Evolutionary conservation across 1,140 invertebrate species (phyloP), one percentile per base, ranked within the genome.

Genomic region (Apis dorsata): DNA sequence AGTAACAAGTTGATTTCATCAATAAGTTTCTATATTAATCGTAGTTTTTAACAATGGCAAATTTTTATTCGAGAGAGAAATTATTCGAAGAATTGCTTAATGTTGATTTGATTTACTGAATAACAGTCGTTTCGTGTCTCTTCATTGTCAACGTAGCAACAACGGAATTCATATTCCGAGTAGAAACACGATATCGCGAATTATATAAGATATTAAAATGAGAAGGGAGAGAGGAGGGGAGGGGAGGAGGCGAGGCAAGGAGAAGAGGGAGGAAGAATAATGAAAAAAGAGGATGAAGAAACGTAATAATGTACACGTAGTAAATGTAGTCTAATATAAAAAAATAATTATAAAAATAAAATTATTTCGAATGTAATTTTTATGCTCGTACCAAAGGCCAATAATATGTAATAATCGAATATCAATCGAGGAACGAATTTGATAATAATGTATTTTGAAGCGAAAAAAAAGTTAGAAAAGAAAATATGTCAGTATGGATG

Each of bases 311-410:
- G 21, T 70, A 70, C 77, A 55, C 13, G 34, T 15, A 28, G 51
- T 24, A n/a, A 51, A 57, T 72, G 44, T 7, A 12, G 75, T 68
- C 17, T 13, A 21, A 34, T 65, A 34, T 10, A 65, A 34, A 55
- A 57, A 44, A n/a, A 49, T 55, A 74, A 74, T 66, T 55, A 81
- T 15, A 66, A 24, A 57, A 65, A 49, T 73, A 63, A 21, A 70
- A 44, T 21, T 49, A 71, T 24, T 34, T 74, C 15, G 60, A 28
- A 17, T 51, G 66, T 70, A 59, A 79, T 21, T 57, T 73, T 55
- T 28, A 60, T 73, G 79, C 51, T 81, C 62, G 71, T 24, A 74
- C 71, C 62, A 81, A 81, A 75, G 79, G 71, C 71, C 71, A 68
- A 60, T 73, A 66, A 21, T 63, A 11, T 62, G 44, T 19, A 59